These are phyloP conservation scores for Pherbina coryleti DNA, from an alignment of 2,888 invertebrate genomes.

Conservation along the genomic window DNA sequence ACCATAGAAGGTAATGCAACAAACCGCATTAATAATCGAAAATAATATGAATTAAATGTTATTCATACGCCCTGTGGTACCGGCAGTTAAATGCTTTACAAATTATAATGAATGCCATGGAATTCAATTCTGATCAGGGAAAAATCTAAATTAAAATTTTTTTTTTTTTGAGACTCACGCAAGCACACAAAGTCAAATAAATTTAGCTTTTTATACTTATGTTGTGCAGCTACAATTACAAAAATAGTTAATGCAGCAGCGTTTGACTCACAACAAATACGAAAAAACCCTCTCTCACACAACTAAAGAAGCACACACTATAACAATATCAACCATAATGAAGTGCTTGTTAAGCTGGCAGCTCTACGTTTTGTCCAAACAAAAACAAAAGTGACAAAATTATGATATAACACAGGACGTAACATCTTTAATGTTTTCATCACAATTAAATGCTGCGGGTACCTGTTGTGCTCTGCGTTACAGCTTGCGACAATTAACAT, in stretches of 20 bases:
- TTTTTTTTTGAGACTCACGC: too few species aligned
- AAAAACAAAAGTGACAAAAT: too few species aligned
- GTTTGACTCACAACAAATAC: background rate
- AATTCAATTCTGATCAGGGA: background rate
- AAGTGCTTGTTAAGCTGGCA: too few species aligned
- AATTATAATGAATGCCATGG: background rate
- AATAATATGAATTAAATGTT: slow-evolving; percentile 6
- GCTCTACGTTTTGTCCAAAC: too few species aligned
- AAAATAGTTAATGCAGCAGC: background rate
- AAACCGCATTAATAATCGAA: slow-evolving; percentile 2
- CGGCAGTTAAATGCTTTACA: background rate
- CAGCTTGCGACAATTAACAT: too few species aligned
- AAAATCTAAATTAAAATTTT: background rate
- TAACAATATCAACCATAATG: too few species aligned
- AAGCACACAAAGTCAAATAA: background rate
- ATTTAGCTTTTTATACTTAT: background rate
- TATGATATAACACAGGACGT: too few species aligned
- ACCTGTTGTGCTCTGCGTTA: too few species aligned
- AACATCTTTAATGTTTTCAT: too few species aligned
- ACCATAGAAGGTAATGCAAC: background rate
- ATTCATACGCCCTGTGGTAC: background rate
- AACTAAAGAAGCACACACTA: background rate
- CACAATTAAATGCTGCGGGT: too few species aligned
- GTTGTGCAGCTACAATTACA: background rate
- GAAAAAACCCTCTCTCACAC: background rate